phyloP scores from a whole-genome alignment of 2,888 invertebrate species.

The Strigamia maritima region DNA sequence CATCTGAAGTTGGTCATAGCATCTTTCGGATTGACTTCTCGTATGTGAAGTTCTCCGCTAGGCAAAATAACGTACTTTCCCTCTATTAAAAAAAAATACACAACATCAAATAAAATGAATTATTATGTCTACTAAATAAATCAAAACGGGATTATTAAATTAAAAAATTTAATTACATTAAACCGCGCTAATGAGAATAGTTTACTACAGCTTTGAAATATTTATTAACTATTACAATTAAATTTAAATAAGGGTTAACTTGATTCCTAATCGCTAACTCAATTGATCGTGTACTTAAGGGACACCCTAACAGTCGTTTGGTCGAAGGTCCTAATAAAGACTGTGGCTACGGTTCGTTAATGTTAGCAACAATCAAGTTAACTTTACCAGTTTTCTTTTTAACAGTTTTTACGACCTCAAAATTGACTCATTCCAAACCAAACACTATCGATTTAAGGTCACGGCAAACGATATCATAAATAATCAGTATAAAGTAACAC shows the following conservation, averaged over 20 bases:
- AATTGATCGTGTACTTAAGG: neutral
- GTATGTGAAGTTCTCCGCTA: conserved; percentile 90
- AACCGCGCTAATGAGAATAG: neutral
- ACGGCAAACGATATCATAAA: too few species aligned
- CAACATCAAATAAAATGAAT: conserved; percentile 5
- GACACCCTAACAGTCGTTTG: conserved; percentile 9
- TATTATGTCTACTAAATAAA: neutral
- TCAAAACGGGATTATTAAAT: neutral
- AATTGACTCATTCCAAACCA: neutral
- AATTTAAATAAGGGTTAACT: conserved; percentile 21
- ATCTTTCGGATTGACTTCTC: conserved; percentile 91
- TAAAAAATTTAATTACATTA: neutral
- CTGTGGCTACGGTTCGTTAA: neutral
- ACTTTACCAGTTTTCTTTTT: neutral
- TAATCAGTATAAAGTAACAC: too few species aligned
- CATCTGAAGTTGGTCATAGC: conserved; percentile 92
- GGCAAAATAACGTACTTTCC: conserved; percentile 92
- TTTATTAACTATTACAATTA: neutral
- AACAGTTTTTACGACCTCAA: neutral
- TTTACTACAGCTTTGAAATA: neutral
- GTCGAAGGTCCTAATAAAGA: conserved; percentile 14
- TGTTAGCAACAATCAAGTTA: neutral
- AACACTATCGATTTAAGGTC: too few species aligned
- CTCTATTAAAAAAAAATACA: conserved; percentile 61
- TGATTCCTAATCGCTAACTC: neutral